A percentile compares a stretch with the other conserved stretches of the same genome.
These are phyloP conservation scores for Chlorodrepanis virens DNA, from an alignment of 2,113 vertebrate genomes.

Conservation along the genomic window DNA sequence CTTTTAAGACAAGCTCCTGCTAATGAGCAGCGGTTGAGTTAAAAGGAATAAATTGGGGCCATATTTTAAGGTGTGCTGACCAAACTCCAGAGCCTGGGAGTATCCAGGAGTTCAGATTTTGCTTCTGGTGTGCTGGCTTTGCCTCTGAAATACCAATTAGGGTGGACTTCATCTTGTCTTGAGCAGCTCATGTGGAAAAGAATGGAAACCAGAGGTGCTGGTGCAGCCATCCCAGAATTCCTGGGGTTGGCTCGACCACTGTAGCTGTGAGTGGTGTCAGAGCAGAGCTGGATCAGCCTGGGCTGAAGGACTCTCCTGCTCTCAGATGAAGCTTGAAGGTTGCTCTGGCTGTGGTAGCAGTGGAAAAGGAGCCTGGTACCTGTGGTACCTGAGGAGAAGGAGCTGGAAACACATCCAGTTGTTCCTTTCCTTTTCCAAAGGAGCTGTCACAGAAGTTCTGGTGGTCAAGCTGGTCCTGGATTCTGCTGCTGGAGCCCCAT, in stretches of 20 bases:
- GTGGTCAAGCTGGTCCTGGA: background rate
- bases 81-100: background rate
- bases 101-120: rapidly evolving
- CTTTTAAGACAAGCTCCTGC: constrained; percentile 34
- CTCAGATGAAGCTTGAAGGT: background rate
- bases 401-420: background rate
- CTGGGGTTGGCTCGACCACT: rapidly evolving
- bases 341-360: background rate
- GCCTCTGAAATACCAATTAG: background rate
- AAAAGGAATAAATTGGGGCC: background rate
- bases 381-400: background rate
- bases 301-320: background rate
- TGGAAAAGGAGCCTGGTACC: background rate
- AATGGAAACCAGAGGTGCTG: background rate
- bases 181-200: background rate
- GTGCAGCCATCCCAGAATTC: background rate
- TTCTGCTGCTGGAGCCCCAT: background rate
- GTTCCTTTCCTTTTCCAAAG: background rate
- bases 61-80: background rate
- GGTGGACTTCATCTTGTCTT: background rate
- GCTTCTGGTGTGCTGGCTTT: background rate
- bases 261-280: rapidly evolving
- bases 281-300: background rate
- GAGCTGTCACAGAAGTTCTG: background rate
- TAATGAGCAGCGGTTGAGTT: constrained; percentile 21